These are phyloP conservation scores for Merops nubicus DNA, from an alignment of 2,113 vertebrate genomes.

Conservation along the genomic window DNA sequence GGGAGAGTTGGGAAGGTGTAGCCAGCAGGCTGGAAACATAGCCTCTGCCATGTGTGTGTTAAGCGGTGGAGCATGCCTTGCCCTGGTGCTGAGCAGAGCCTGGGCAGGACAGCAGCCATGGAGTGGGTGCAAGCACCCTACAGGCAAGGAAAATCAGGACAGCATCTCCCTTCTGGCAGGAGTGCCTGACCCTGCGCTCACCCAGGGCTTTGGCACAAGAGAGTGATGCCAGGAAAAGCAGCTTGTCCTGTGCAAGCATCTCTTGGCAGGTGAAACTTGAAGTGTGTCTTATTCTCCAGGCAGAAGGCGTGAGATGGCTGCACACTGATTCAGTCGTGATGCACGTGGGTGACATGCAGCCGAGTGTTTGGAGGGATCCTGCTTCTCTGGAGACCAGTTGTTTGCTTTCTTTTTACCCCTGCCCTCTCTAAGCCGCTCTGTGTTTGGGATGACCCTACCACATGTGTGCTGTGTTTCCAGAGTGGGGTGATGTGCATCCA, in stretches of 20 bases:
- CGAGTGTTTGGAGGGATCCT: background rate
- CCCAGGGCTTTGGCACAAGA: background rate
- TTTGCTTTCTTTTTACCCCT: background rate
- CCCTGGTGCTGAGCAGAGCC: background rate
- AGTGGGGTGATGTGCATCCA: background rate
- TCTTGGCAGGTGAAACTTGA: background rate
- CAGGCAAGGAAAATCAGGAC: background rate
- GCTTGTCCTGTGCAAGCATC: background rate
- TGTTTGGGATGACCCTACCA: background rate
- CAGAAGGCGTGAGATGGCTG: background rate
- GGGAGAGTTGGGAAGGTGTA: background rate
- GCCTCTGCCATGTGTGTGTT: rapidly evolving
- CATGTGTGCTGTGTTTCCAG: background rate
- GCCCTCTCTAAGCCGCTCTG: background rate
- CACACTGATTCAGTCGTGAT: background rate
- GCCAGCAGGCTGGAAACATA: background rate
- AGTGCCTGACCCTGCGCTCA: background rate
- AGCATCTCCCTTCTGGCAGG: background rate
- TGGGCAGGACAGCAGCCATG: background rate
- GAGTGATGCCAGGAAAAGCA: background rate
- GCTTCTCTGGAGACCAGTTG: background rate
- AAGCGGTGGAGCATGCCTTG: background rate
- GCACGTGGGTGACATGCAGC: background rate
- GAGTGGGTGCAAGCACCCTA: background rate
- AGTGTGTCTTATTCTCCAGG: background rate